Conservation (phyloP, 2,797 vertebrate species). For the Poecilia velifera region DNA sequence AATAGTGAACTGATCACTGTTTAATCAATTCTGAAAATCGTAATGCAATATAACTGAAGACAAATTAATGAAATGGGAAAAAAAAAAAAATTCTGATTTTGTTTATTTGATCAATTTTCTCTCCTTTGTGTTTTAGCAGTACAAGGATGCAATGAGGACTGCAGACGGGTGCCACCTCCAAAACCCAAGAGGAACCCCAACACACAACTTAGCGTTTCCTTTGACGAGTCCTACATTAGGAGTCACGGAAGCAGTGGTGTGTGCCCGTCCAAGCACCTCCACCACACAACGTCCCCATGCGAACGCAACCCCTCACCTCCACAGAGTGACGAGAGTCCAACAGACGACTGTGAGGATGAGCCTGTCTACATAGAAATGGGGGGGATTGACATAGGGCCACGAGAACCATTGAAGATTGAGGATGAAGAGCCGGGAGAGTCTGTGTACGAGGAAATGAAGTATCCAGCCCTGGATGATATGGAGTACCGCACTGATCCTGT, state of each 20-base stretch:
- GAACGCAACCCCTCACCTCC: conserved; percentile 86
- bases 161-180: conserved; percentile 96
- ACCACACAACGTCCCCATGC: conserved; percentile 56
- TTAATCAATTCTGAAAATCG: background rate
- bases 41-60: background rate
- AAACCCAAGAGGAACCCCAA: conserved; percentile 98
- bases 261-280: conserved; percentile 69
- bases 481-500: conserved; percentile 89
- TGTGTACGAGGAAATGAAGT: conserved; percentile 99
- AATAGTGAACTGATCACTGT: background rate
- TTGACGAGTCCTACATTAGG: conserved; percentile 94
- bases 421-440: conserved; percentile 96
- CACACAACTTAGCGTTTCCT: conserved; percentile 97
- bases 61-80: background rate
- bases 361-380: conserved; percentile 99
- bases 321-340: conserved; percentile 85
- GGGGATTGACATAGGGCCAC: conserved; percentile 85
- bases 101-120: conserved; percentile 6
- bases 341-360: conserved; percentile 89
- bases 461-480: conserved; percentile 92
- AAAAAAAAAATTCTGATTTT: background rate
- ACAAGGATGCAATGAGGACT: conserved; percentile 96
- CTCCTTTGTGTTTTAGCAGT: conserved; percentile 75
- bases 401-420: conserved; percentile 86
- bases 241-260: conserved; percentile 84